Evolutionary conservation across 2,888 invertebrate genomes (phyloP), one percentile per base, ranked within the genome.

Genomic region (Synergus umbraculus): DNA sequence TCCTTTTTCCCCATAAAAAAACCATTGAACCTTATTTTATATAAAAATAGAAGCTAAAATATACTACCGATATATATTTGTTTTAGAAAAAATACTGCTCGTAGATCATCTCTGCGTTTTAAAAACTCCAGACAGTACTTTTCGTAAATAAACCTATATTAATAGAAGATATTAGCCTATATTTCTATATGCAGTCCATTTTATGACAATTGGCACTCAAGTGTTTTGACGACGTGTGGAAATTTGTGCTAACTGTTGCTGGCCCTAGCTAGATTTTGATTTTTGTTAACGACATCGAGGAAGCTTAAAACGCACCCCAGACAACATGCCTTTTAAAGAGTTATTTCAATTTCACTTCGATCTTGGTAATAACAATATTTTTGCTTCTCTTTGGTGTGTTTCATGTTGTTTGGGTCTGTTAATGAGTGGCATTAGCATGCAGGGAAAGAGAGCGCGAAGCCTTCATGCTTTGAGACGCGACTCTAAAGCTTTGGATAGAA

Each of bases 401-500:
- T n/a, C 73, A 73, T 54, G 54, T 73, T 73, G 73, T 58, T 73
- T 54, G 73, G 73, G 73, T 41, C 29, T 49, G 15, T 22, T 69
- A 54, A 73, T 73, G 54, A 73, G 54, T 73, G 54, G 73, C 73
- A n/a, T 54, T 73, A 37, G n/a, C 73, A 73, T 73, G 73, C 73
- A 58, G 73, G 43, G 10, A 66, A 66, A 66, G n/a, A 82, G 81
- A 82, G 80, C 82, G 73, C 73, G 73, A 73, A 73, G 73, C 54
- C 54, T 73, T 73, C 73, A 73, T 73, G 73, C 73, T 54, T 73
- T 73, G 37, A 54, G 73, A 54, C n/a, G 37, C n/a, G 73, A 37
- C 73, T 73, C 54, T 37, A 73, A 49, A 54, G 15, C 49, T 73
- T 29, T 63, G 63, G 5, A 29, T 22, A 63, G 63, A 63, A 63